Percentiles rank a stretch among this genome's conserved stretches.
Evolutionary conservation across 1,140 invertebrate species (phyloP).

Genomic region (Solenopsis fugax): DNA sequence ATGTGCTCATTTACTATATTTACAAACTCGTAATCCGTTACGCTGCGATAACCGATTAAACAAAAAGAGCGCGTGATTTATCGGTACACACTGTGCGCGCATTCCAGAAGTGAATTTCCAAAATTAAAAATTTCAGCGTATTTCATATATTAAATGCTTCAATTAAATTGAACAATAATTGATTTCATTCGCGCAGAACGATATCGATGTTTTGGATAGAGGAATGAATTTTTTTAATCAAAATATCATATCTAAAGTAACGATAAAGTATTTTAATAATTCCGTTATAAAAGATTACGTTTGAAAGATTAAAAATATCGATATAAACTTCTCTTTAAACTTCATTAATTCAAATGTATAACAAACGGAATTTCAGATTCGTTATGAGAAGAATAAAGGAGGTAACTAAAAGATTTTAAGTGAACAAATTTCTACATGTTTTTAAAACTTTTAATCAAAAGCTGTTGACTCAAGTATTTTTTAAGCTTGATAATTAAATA

Average conservation of each 20-base stretch:
- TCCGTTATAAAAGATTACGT: neutral
- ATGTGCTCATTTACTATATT: slow-evolving; percentile 64
- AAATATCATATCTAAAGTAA: neutral
- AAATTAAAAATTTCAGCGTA: slow-evolving; percentile 3
- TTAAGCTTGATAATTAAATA: neutral
- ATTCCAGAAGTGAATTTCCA: neutral
- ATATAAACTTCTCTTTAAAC: neutral
- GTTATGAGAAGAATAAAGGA: neutral
- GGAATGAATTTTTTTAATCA: neutral
- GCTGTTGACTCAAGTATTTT: neutral
- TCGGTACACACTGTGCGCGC: neutral
- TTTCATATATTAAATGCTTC: slow-evolving; percentile 22
- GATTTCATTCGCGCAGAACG: neutral
- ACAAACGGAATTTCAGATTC: slow-evolving; percentile 13
- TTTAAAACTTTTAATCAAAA: neutral
- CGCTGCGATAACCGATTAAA: slow-evolving; percentile 54
- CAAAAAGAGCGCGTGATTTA: slow-evolving; percentile 45
- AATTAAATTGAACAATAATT: neutral
- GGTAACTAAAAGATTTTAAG: neutral
- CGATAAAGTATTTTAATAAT: neutral
- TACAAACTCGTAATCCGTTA: slow-evolving; percentile 61
- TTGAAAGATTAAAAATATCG: neutral
- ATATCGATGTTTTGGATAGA: neutral
- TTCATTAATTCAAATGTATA: slow-evolving; percentile 6
- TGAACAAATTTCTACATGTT: neutral